Evolutionary conservation across 2,797 vertebrate genomes (phyloP), one percentile per base, ranked within the genome.

Genomic region (Champsocephalus gunnari): DNA sequence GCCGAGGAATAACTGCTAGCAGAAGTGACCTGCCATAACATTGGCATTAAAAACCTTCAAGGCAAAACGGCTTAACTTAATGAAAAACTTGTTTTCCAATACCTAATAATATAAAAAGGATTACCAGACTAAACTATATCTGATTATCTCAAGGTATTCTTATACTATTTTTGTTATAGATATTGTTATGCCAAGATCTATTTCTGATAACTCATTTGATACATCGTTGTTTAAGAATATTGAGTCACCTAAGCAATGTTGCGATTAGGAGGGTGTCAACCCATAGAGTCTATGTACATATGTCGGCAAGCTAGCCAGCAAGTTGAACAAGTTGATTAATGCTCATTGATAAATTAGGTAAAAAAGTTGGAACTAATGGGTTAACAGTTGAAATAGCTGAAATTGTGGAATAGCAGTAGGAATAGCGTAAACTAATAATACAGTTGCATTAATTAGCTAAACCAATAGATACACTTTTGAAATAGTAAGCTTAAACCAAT

Each of bases 51-150:
- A 57, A 57, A 32, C 48, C 50, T 55, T 66, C 28, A 69, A 71
- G 77, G 57, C 51, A 73, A 58, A 73, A 72, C 58, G 53, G 2
- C 17, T 17, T 47, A 59, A 49, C 57, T 65, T 64, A 58, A 21
- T 49, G 12, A 3, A 41, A 38, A 38, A 38, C 8, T 38, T 45
- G 28, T 24, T 12, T 24, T 12, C 12, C 9, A 47, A 32, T 19
- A 53, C 3, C 16, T 34, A n/a, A 21, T 54, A 58, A 9, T n/a
- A 43, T 3, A 19, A 49, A 17, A 34, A 12, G 16, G 10, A 13
- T 48, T 28, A 38, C 9, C 19, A 16, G 38, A 10, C 8, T 32
- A 2, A 47, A 17, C 9, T 28, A 5, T 24, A 67, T 45, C 21
- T 19, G 51, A 57, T 13, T 5, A 38, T 38, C 34, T 38, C 34